Conservation (phyloP, 2,888 invertebrate genomes). For the Limnephilus rhombicus region DNA sequence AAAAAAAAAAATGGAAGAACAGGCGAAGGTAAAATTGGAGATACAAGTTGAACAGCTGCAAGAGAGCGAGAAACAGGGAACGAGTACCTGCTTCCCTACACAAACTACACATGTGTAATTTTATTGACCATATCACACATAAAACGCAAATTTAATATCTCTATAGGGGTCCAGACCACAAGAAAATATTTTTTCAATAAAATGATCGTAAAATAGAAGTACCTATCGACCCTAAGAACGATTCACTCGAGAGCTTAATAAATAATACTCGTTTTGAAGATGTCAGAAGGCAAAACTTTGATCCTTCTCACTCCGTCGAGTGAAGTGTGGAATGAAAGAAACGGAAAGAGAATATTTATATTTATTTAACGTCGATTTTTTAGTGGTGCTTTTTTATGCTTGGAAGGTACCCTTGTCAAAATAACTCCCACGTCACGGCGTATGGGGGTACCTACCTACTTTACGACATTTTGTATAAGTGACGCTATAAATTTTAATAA, state of each 20-base stretch:
- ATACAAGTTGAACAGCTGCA: not conserved
- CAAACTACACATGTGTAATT: slow-evolving; percentile 27
- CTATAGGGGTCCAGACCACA: slow-evolving; percentile 22
- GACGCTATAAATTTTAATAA: too few relatives aligned
- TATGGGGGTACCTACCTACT: slow-evolving; percentile 38
- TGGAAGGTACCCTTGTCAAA: slow-evolving; percentile 61
- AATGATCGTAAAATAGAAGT: slow-evolving; percentile 46
- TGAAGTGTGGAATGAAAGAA: slow-evolving; percentile 3
- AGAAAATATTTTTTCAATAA: slow-evolving; percentile 21
- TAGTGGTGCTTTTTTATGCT: slow-evolving; percentile 28
- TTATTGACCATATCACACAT: slow-evolving; percentile 57
- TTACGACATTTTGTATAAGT: slow-evolving; percentile 52
- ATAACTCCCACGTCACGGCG: slow-evolving; percentile 52
- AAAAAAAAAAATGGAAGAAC: too few relatives aligned
- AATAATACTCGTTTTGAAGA: slow-evolving; percentile 33
- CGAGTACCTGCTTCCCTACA: not conserved
- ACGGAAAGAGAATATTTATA: slow-evolving; percentile 42
- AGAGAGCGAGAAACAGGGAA: not conserved
- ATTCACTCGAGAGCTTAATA: slow-evolving; percentile 36
- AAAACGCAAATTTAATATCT: slow-evolving; percentile 59
- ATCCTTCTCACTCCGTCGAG: slow-evolving; percentile 18
- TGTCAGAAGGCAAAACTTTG: slow-evolving; percentile 27
- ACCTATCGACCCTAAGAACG: not conserved
- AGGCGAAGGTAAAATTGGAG: not conserved
- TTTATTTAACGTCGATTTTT: slow-evolving; percentile 46